Evolutionary conservation across 2,797 vertebrate genomes (phyloP).

Genomic region (Zenarchopterus dispar): DNA sequence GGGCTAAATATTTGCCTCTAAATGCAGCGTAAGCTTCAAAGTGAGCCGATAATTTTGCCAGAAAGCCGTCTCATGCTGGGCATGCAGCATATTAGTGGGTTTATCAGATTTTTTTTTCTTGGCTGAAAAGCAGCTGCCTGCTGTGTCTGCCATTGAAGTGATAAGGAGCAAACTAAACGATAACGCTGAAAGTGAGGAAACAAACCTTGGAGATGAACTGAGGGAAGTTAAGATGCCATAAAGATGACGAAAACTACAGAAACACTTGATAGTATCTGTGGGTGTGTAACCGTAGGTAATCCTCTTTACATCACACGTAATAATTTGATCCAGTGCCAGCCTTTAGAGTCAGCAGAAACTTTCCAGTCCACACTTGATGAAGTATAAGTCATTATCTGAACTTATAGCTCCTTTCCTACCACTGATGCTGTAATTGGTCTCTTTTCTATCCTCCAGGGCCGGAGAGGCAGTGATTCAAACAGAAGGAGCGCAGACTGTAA

Average conservation of each 20-base stretch:
- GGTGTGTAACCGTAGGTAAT: not conserved
- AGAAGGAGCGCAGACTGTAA: slow-evolving; percentile 90
- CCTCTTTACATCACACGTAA: not conserved
- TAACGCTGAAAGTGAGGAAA: not conserved
- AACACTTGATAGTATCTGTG: not conserved
- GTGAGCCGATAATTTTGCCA: not conserved
- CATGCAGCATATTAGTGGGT: not conserved
- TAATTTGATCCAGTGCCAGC: not conserved
- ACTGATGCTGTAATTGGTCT: slow-evolving; percentile 10
- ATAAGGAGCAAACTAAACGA: no score
- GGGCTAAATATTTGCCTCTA: not conserved
- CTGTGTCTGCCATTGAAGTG: no score
- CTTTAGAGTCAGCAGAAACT: slow-evolving; percentile 4
- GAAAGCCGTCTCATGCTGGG: not conserved
- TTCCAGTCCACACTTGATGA: slow-evolving; percentile 8
- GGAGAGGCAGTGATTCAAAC: slow-evolving; percentile 93
- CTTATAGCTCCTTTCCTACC: not conserved
- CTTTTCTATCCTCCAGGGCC: slow-evolving; percentile 77
- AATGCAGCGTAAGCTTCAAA: not conserved
- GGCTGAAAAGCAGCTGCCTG: no score
- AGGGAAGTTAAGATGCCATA: not conserved
- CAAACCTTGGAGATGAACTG: not conserved
- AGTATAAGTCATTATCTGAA: not conserved
- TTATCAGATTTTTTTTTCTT: not conserved
- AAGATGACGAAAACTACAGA: not conserved